phyloP scores from a whole-genome alignment of 2,113 vertebrate genomes.

The Cheilinus undulatus region DNA sequence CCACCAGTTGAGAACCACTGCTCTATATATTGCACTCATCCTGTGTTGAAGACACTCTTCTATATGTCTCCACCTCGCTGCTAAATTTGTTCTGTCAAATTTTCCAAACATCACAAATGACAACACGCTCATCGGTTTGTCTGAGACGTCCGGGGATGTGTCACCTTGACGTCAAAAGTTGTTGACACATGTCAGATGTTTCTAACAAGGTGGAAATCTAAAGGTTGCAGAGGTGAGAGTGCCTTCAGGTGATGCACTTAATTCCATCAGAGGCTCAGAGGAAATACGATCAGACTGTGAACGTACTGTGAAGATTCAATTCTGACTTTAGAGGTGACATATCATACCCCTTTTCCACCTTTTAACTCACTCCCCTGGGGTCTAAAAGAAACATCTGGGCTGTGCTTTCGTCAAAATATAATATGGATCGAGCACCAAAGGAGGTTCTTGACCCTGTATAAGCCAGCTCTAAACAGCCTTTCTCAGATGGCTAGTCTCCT shows the following conservation, averaged over 20 bases:
- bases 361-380: too few species aligned
- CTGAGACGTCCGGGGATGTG: slow-evolving; percentile 23
- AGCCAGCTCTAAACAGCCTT: too few species aligned
- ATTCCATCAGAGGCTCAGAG: too few species aligned
- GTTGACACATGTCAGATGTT: background rate
- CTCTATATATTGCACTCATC: too few species aligned
- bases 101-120: slow-evolving; percentile 29
- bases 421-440: too few species aligned
- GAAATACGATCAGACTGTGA: too few species aligned
- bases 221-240: slow-evolving; percentile 17
- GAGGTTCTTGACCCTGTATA: too few species aligned
- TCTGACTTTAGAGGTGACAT: background rate
- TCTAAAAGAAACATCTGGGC: too few species aligned
- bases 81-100: slow-evolving; percentile 1
- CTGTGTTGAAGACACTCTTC: slow-evolving; percentile 8
- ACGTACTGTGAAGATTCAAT: background rate
- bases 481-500: too few species aligned
- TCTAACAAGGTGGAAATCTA: slow-evolving; percentile 9
- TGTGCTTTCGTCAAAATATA: too few species aligned
- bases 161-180: slow-evolving; percentile 31
- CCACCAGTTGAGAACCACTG: too few species aligned
- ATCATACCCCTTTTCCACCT: too few species aligned
- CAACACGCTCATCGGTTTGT: slow-evolving; percentile 15
- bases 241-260: background rate
- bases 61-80: background rate